A percentile compares a stretch with the other conserved stretches of the same genome.
Conservation (phyloP, 2,888 invertebrate genomes). For the Chrysomela aeneicollis region DNA sequence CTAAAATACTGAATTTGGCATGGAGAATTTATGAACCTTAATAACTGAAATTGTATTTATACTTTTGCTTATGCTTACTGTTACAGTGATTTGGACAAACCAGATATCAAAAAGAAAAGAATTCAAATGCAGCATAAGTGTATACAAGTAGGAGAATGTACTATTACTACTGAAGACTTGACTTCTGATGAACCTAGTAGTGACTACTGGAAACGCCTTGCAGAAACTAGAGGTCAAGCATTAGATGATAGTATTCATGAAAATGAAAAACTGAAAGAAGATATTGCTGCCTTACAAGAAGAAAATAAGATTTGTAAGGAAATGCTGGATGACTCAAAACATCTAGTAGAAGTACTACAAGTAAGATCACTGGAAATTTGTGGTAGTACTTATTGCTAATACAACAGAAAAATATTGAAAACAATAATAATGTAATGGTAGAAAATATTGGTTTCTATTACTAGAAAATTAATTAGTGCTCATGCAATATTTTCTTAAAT, state of each 20-base stretch:
- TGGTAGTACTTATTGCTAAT: too few relatives aligned
- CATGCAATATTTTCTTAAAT: too few relatives aligned
- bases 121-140: constrained; percentile 65
- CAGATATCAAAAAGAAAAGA: constrained; percentile 53
- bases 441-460: too few relatives aligned
- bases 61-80: too few relatives aligned
- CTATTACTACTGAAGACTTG: constrained; percentile 73
- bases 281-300: constrained; percentile 63
- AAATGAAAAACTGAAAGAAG: constrained; percentile 69
- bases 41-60: too few relatives aligned
- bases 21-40: too few relatives aligned
- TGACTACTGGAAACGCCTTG: constrained; percentile 79
- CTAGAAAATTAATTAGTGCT: too few relatives aligned
- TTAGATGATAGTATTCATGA: constrained; percentile 77
- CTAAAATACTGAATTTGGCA: too few relatives aligned
- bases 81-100: constrained; percentile 35
- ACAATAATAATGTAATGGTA: too few relatives aligned
- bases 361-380: constrained; percentile 56
- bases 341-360: constrained; percentile 78
- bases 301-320: constrained; percentile 73
- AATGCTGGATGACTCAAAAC: constrained; percentile 78
- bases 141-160: constrained; percentile 67
- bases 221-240: constrained; percentile 76
- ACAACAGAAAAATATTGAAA: too few relatives aligned
- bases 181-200: constrained; percentile 75